Evolutionary conservation across 2,888 invertebrate species (phyloP), one percentile per base, ranked within the genome.

Genomic region (Pyrochroa serraticornis): DNA sequence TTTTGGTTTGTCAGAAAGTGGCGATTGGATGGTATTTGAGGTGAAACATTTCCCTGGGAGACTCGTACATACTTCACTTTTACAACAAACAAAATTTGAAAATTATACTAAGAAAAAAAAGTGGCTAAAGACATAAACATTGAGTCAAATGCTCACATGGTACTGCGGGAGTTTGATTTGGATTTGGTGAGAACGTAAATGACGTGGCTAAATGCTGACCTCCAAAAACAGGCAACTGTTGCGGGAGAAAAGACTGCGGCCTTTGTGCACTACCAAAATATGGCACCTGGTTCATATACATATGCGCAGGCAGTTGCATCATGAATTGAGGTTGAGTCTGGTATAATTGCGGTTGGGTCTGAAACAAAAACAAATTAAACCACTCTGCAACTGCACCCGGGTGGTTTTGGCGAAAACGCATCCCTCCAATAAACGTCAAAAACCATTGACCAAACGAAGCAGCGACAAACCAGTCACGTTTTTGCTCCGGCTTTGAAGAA

Each of bases 261-360:
- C 62, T 63, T 54, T 63, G 65, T 22, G 60, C 61, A 45, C 61
- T 52, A 33, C 51, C 22, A 22, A 22, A 64, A 48, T 66, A 66
- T 39, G 60, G 60, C 61, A 66, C 52, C n/a, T 64, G 37, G 61
- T 65, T 66, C 1, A 63, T 45, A 53, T 62, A 64, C 56, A 66
- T 56, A 9, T 54, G 65, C 32, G 44, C 9, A n/a, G 51, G 58
- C 9, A 56, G 41, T 36, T 59, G 46, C 41, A 63, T 41, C 60
- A 69, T 54, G 50, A 60, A 68, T 49, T 65, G 68, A n/a, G 66
- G 50, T 38, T 55, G 58, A 35, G 60, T 7, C 31, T 46, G 44
- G 50, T 58, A 64, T 37, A 67, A 60, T 38, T 56, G 58, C 46
- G 62, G 66, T 43, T 61, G 67, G 33, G 54, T 60, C 67, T 66